Evolutionary conservation across 2,888 invertebrate species (phyloP).

Genomic region (Myopa tessellatipennis): DNA sequence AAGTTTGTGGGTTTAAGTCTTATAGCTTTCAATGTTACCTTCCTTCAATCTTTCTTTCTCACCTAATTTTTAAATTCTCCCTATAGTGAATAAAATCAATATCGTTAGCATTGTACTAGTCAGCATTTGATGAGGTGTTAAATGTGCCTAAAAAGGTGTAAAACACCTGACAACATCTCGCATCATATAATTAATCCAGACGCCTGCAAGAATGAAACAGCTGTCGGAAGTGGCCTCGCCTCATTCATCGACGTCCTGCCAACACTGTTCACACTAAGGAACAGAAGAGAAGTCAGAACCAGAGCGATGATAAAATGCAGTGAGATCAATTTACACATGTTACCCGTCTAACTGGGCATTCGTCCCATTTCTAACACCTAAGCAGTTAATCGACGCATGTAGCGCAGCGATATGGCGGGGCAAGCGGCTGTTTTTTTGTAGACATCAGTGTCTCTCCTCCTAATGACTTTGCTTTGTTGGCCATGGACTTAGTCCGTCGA

Average conservation of each 20-base stretch:
- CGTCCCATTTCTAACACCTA: conserved; percentile 37
- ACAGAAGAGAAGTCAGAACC: background rate
- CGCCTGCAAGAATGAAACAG: conserved; percentile 15
- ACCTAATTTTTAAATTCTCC: background rate
- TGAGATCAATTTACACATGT: conserved; percentile 31
- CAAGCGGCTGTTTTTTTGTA: background rate
- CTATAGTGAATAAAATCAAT: background rate
- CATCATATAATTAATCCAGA: conserved; percentile 49
- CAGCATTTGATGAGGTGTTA: conserved; percentile 43
- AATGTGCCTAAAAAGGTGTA: conserved; percentile 50
- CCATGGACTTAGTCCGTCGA: background rate
- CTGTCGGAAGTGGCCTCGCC: conserved; percentile 38
- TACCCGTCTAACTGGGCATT: conserved; percentile 9
- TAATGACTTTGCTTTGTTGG: conserved; percentile 19
- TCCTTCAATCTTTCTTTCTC: background rate
- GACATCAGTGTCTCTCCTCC: conserved; percentile 2
- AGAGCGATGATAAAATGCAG: conserved; percentile 2
- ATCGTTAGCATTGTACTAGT: background rate
- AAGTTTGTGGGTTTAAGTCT: too few relatives aligned
- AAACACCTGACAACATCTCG: conserved; percentile 50
- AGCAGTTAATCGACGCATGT: conserved; percentile 26
- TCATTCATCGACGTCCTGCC: conserved; percentile 16
- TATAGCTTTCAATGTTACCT: too few relatives aligned
- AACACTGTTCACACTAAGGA: background rate
- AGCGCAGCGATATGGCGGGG: background rate